Evolutionary conservation across 2,888 invertebrate species (phyloP), one percentile per base, ranked within the genome.

Genomic region (Boloria euphrosyne): DNA sequence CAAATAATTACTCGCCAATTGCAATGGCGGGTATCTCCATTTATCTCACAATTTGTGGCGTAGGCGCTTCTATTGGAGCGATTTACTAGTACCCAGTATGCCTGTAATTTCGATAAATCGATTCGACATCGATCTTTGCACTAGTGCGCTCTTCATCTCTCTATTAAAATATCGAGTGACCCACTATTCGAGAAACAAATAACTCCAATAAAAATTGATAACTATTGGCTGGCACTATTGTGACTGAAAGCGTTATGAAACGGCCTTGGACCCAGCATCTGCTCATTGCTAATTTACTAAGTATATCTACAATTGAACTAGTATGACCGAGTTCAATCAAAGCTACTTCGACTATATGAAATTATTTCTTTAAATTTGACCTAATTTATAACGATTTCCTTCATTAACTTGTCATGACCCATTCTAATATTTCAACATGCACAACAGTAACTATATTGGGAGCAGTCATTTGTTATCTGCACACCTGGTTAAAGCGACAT

Each of bases 91-190:
- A 65, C 14, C 51, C 53, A 68, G 78, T 80, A 81, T 81, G 83
- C 80, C 80, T 88, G 88, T 89, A 89, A 90, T 87, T 89, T 77
- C 83, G 77, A 84, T 84, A 88, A 91, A 92, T 90, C 87, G 90
- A 90, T 89, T 88, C 84, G 87, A 86, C 89, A 89, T 89, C 90
- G 88, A 90, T 90, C 89, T 90, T 87, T 90, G 89, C 87, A 86
- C 90, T 81, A 79, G 76, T 77, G 75, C 81, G 84, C 87, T 89
- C 87, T 90, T 85, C 85, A 86, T 89, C 81, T 86, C 79, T 86
- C 78, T 80, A 86, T 87, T 85, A 82, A 84, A 77, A 83, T 80
- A 80, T 76, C 74, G 74, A 77, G 77, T 83, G 83, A 82, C 84
- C 84, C 74, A 83, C 72, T 81, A 80, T 81, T 81, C 70, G 72